Percentiles rank a stretch among this genome's conserved stretches.
phyloP scores from a whole-genome alignment of 2,113 vertebrate genomes.

The Sapajus apella region DNA sequence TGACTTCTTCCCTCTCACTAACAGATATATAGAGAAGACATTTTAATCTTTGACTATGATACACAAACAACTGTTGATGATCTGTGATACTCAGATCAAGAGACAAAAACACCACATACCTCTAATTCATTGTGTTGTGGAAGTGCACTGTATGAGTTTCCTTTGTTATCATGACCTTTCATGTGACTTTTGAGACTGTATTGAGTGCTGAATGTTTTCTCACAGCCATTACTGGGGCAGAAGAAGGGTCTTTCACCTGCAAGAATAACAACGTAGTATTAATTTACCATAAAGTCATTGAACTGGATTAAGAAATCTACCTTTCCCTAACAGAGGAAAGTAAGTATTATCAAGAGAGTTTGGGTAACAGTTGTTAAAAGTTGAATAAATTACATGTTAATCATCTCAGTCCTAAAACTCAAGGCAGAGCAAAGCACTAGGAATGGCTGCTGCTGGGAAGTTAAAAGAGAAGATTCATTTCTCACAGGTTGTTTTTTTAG shows the following conservation, averaged over 20 bases:
- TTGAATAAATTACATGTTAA: background rate
- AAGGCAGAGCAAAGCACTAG: background rate
- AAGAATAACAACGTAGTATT: conserved; percentile 61
- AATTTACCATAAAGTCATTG: conserved; percentile 38
- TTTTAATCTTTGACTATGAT: conserved; percentile 28
- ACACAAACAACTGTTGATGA: background rate
- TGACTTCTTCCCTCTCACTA: background rate
- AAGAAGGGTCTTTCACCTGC: conserved; percentile 97
- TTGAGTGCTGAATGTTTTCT: conserved; percentile 97
- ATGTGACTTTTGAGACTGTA: conserved; percentile 98
- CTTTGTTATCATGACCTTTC: conserved; percentile 95
- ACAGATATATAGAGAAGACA: background rate
- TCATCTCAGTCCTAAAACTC: background rate
- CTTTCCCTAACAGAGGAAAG: background rate
- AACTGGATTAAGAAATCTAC: background rate
- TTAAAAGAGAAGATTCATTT: background rate
- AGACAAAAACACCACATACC: conserved; percentile 83
- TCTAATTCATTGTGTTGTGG: conserved; percentile 91
- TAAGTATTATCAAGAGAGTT: background rate
- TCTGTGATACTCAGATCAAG: background rate
- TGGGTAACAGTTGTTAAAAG: background rate
- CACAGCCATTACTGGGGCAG: conserved; percentile 96
- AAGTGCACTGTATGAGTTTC: conserved; percentile 87
- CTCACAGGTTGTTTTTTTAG: background rate
- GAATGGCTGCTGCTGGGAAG: background rate